Evolutionary conservation across 1,140 invertebrate genomes (phyloP).

Genomic region (Leptinotarsa defecta): DNA sequence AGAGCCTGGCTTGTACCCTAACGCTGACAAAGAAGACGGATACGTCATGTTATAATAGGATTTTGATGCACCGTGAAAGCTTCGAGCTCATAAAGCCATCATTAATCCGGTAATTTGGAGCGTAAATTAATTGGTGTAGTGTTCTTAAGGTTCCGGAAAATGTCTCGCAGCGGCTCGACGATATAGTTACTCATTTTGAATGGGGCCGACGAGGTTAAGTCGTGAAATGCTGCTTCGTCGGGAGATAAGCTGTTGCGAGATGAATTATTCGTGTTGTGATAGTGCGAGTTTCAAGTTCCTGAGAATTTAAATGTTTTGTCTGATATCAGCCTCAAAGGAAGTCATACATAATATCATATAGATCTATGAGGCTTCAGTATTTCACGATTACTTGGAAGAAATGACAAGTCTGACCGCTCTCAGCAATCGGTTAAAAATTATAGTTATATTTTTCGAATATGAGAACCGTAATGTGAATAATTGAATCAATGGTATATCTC

Average conservation of each 20-base stretch:
- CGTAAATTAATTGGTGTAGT: constrained; percentile 2
- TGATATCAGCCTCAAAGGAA: too few relatives aligned
- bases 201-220: not conserved
- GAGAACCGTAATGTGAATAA: too few relatives aligned
- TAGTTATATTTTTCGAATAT: too few relatives aligned
- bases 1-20: not conserved
- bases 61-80: not conserved
- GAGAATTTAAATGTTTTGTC: too few relatives aligned
- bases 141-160: constrained; percentile 3
- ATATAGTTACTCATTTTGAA: not conserved
- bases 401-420: too few relatives aligned
- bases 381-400: too few relatives aligned
- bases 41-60: not conserved
- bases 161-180: not conserved
- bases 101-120: constrained; percentile 5
- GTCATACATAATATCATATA: too few relatives aligned
- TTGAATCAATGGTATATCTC: too few relatives aligned
- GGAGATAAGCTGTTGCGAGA: not conserved
- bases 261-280: not conserved
- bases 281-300: too few relatives aligned
- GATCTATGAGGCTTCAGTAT: too few relatives aligned
- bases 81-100: not conserved
- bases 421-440: too few relatives aligned
- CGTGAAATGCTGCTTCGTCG: not conserved
- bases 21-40: not conserved